A percentile compares a stretch with the other conserved stretches of the same genome.
These are phyloP conservation scores for Thaumetopoea pityocampa DNA, from an alignment of 1,140 invertebrate species.

Conservation along the genomic window DNA sequence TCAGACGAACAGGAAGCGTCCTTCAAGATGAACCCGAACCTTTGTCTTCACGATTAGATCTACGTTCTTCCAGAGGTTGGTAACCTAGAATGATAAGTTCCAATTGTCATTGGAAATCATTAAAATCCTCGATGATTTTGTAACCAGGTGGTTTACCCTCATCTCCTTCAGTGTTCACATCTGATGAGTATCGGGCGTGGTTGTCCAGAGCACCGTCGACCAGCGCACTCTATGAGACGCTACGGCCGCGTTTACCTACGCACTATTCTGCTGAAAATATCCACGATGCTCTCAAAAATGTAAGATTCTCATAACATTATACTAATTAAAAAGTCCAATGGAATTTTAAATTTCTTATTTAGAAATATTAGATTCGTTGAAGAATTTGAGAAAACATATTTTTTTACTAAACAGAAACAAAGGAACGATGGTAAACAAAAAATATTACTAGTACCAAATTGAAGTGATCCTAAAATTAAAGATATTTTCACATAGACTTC, in stretches of 20 bases:
- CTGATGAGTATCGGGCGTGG: constrained; percentile 94
- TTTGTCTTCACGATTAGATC: constrained; percentile 62
- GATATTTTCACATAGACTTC: not conserved
- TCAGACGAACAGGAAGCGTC: constrained; percentile 60
- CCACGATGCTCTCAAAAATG: constrained; percentile 86
- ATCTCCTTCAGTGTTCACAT: constrained; percentile 85
- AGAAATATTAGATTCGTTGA: too few species aligned
- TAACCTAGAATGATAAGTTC: not conserved
- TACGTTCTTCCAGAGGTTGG: constrained; percentile 68
- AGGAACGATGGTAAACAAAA: too few species aligned
- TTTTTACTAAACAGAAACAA: too few species aligned
- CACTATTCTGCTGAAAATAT: constrained; percentile 94
- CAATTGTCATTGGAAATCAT: not conserved
- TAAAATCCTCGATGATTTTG: constrained; percentile 10
- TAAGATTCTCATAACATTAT: constrained; percentile 57
- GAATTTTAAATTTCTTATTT: too few species aligned
- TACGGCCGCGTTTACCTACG: constrained; percentile 76
- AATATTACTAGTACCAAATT: too few species aligned
- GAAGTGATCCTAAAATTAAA: too few species aligned
- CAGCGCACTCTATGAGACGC: constrained; percentile 93
- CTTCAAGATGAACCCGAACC: constrained; percentile 67
- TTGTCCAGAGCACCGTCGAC: constrained; percentile 92
- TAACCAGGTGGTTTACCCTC: constrained; percentile 57
- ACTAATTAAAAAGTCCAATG: too few species aligned
- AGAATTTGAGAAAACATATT: too few species aligned